Base-by-base conservation (phyloP, 2,113 vertebrate genomes). In the Calyptomena viridis region DNA sequence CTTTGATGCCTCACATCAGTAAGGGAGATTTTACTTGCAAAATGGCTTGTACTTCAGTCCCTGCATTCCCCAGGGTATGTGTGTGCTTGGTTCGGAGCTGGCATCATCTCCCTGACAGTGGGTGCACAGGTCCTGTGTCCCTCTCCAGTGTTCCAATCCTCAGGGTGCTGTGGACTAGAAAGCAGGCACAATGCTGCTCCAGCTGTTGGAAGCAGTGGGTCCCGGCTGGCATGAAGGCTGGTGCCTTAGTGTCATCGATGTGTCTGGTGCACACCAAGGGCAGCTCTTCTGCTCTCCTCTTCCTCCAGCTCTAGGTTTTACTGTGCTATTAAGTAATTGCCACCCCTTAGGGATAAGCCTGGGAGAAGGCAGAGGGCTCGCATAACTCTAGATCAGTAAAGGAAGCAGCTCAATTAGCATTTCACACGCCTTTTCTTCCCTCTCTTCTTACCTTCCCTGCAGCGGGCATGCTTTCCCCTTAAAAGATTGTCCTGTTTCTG, bases 391-490 rank as follows among this genome's bases (percentile, higher is more conserved):
- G 97, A 97, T 99, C 98, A 98, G 98, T 98, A 98, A 98, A 98
- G 98, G 98, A 98, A 98, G 98, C 98, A 98, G 98, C 98, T 98
- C 98, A 99, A 99, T 99, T 99, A 99, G 98, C 99, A 99, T 99
- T 99, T 99, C 98, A 99, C 98, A 99, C 98, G 98, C 98, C 95
- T 98, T 98, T 98, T 97, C 98, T 98, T 98, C 98, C 97, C 96
- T 98, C 98, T 98, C 98, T 98, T 98, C 98, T 98, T 98, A 98
- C 98, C 98, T 99, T 99, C 98, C 98, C 99, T 97, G 98, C 97
- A 94, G 98, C 97, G 98, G 98, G 98, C 98, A 97, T 97, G 98
- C 98, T 98, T 98, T 98, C 98, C 98, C 98, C 97, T 97, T 98
- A 97, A 98, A 97, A 97, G 98, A 99, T 99, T 98, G 98, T 99